Evolutionary conservation across 2,888 invertebrate species (phyloP).

Genomic region (Anarsia innoxiella): DNA sequence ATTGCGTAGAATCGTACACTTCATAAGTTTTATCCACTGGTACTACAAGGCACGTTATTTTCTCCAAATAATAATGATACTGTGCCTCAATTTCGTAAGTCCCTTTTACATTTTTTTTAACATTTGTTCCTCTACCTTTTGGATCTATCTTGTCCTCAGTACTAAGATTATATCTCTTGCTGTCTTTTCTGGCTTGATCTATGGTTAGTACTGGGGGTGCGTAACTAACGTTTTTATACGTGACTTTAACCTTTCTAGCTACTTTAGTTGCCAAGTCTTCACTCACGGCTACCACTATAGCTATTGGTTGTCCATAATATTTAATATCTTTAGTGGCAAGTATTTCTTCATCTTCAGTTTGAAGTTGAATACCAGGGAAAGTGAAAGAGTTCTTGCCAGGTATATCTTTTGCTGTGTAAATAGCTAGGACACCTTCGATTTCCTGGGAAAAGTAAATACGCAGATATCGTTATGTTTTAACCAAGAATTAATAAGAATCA

Average conservation of each 20-base stretch:
- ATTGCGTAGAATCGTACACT: conserved; percentile 79
- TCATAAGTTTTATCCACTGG: conserved; percentile 82
- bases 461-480: too few relatives aligned
- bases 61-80: conserved; percentile 86
- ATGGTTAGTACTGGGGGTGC: conserved; percentile 49
- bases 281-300: conserved; percentile 78
- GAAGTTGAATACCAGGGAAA: conserved; percentile 39
- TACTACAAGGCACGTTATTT: conserved; percentile 77
- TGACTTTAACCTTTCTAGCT: conserved; percentile 75
- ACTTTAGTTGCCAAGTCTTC: conserved; percentile 72
- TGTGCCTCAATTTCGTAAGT: conserved; percentile 77
- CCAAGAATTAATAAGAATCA: too few relatives aligned
- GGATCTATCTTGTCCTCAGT: conserved; percentile 31
- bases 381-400: conserved; percentile 79
- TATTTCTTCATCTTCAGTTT: conserved; percentile 63
- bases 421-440: conserved; percentile 78
- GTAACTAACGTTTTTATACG: conserved; percentile 57
- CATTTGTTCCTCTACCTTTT: conserved; percentile 41
- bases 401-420: conserved; percentile 79
- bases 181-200: conserved; percentile 60
- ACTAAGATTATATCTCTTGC: conserved; percentile 27
- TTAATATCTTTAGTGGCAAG: conserved; percentile 70
- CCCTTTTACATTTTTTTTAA: conserved; percentile 70
- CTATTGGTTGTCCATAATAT: conserved; percentile 81
- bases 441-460: conserved; percentile 59